Base-by-base conservation (phyloP, 2,888 invertebrate genomes). In the Xestoiulus laeticollis region DNA sequence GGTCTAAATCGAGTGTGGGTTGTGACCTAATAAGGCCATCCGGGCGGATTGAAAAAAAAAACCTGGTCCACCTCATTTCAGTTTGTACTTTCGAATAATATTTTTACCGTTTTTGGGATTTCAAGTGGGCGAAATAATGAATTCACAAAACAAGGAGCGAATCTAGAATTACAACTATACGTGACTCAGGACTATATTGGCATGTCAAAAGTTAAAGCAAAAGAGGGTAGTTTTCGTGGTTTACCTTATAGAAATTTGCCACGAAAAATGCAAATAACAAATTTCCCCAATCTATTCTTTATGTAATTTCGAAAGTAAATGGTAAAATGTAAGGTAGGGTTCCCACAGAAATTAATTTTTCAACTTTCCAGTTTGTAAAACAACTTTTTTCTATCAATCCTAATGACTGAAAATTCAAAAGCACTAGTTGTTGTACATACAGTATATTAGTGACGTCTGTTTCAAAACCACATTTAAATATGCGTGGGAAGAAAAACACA, bases 11-110 rank as follows among this genome's bases (percentile, higher is more conserved):
- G 19, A n/a, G 53, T n/a, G 53, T 59, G 53, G 53, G 53, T 59
- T 59, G 48, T 59, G 53, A 59, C 53, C 53, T 19, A 59, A 59
- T 59, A 59, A 59, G 53, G 53, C 53, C 53, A 59, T 59, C 53
- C 53, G 53, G 53, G 53, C 53, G 53, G 53, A 59, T n/a, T 59
- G 53, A 59, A 19, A n/a, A 59, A 48, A 59, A 59, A 59, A 59
- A 59, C n/a, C 53, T 59, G 53, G 53, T 59, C 48, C 53, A 59
- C 53, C 53, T 59, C 53, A 59, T 59, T 59, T n/a, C 19, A 16
- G n/a, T 5, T 59, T n/a, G 53, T 59, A n/a, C 14, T 59, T 59
- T 59, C 53, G 1, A 59, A 19, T 59, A 59, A n/a, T 59, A 38
- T 59, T 59, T 59, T 59, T 3, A 19, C 53, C n/a, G 53, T 59